Evolutionary conservation across 1,140 invertebrate species (phyloP).

Genomic region (Lasaia peninsularis): DNA sequence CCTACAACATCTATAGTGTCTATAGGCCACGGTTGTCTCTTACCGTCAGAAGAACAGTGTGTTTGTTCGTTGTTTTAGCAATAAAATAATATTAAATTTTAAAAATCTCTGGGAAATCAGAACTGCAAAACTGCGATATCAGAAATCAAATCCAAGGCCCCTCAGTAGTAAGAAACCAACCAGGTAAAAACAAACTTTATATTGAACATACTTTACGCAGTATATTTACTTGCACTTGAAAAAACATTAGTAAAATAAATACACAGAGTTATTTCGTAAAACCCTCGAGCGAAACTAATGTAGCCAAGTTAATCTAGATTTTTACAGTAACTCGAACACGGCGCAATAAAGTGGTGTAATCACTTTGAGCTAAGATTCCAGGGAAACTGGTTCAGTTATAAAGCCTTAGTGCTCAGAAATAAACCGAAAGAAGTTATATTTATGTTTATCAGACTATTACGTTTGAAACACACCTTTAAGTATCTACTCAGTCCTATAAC

Average conservation of each 20-base stretch:
- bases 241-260: background rate
- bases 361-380: slow-evolving; percentile 4
- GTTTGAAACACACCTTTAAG: slow-evolving; percentile 2
- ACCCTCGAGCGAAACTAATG: background rate
- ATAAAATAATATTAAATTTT: no score
- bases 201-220: no score
- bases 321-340: slow-evolving; percentile 1
- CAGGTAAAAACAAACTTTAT: no score
- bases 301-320: slow-evolving; percentile 5
- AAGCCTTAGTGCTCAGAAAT: background rate
- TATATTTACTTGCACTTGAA: no score
- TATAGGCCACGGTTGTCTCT: no score
- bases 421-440: background rate
- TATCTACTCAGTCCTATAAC: background rate
- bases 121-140: no score
- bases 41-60: no score
- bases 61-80: no score
- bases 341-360: background rate
- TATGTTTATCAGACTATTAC: background rate
- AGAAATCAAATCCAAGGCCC: no score
- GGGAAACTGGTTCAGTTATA: background rate
- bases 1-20: no score
- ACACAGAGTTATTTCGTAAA: background rate
- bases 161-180: no score
- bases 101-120: no score